phyloP scores from a whole-genome alignment of 2,888 invertebrate species.

The Choristoneura rosaceana region DNA sequence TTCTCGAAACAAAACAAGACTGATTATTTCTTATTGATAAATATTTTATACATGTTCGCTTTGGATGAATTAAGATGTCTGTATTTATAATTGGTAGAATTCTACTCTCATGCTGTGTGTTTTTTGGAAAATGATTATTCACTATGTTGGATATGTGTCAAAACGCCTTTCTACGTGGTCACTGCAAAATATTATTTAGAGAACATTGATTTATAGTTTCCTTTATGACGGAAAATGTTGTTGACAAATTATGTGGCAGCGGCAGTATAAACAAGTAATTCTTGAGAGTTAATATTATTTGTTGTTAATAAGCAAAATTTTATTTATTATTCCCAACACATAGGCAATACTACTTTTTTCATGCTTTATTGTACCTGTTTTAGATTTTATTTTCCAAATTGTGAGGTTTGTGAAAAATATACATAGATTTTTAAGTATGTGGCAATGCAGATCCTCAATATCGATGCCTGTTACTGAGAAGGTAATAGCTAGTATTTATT shows the following conservation, averaged over 20 bases:
- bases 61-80: conserved; percentile 83
- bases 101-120: conserved; percentile 74
- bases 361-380: conserved; percentile 72
- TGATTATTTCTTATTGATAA: conserved; percentile 86
- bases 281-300: conserved; percentile 73
- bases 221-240: conserved; percentile 83
- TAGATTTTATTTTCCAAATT: conserved; percentile 76
- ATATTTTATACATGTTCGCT: conserved; percentile 85
- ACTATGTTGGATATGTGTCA: conserved; percentile 86
- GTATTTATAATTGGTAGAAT: conserved; percentile 81
- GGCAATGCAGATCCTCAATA: conserved; percentile 85
- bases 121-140: conserved; percentile 75
- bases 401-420: conserved; percentile 81
- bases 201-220: conserved; percentile 73
- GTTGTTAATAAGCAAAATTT: conserved; percentile 84
- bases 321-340: conserved; percentile 80
- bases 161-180: conserved; percentile 83
- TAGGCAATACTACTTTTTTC: conserved; percentile 74
- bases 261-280: conserved; percentile 73
- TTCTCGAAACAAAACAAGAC: conserved; percentile 86
- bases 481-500: conserved; percentile 77
- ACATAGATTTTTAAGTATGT: conserved; percentile 85
- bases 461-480: conserved; percentile 72
- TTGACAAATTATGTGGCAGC: conserved; percentile 83
- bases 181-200: conserved; percentile 74